Percentiles rank a stretch among this genome's conserved stretches.
These are phyloP conservation scores for Choreutis nemorana DNA, from an alignment of 2,888 invertebrate genomes.

Conservation along the genomic window DNA sequence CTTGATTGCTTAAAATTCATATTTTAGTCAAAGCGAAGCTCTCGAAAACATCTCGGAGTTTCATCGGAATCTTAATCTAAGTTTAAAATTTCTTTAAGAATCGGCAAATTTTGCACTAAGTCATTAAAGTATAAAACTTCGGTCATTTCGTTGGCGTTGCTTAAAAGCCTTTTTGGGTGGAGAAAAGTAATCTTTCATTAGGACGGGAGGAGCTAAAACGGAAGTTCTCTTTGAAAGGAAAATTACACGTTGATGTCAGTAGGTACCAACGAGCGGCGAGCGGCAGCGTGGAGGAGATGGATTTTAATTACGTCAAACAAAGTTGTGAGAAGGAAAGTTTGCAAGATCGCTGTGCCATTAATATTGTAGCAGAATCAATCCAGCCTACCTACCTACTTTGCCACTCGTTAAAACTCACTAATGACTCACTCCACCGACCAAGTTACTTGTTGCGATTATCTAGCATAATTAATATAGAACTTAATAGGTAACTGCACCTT, in stretches of 20 bases:
- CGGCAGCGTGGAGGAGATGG: slow-evolving; percentile 51
- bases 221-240: slow-evolving; percentile 66
- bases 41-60: slow-evolving; percentile 52
- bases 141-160: slow-evolving; percentile 64
- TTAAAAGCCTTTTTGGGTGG: slow-evolving; percentile 66
- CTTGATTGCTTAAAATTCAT: slow-evolving; percentile 56
- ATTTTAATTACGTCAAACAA: slow-evolving; percentile 64
- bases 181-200: slow-evolving; percentile 67
- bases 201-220: slow-evolving; percentile 61
- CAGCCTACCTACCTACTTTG: no score
- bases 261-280: no score
- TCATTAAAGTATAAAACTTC: slow-evolving; percentile 67
- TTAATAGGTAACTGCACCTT: no score
- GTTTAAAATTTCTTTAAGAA: slow-evolving; percentile 64
- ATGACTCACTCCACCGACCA: slow-evolving; percentile 12
- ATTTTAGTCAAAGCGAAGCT: slow-evolving; percentile 46
- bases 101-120: slow-evolving; percentile 66
- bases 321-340: slow-evolving; percentile 42
- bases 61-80: slow-evolving; percentile 64
- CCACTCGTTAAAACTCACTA: slow-evolving; percentile 25
- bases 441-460: not conserved
- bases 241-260: slow-evolving; percentile 63
- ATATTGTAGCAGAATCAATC: slow-evolving; percentile 19
- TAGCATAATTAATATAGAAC: no score
- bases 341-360: slow-evolving; percentile 22